Percentiles rank a stretch among this genome's conserved stretches.
phyloP scores from a whole-genome alignment of 2,888 invertebrate species.

The Cataglyphis albicans region DNA sequence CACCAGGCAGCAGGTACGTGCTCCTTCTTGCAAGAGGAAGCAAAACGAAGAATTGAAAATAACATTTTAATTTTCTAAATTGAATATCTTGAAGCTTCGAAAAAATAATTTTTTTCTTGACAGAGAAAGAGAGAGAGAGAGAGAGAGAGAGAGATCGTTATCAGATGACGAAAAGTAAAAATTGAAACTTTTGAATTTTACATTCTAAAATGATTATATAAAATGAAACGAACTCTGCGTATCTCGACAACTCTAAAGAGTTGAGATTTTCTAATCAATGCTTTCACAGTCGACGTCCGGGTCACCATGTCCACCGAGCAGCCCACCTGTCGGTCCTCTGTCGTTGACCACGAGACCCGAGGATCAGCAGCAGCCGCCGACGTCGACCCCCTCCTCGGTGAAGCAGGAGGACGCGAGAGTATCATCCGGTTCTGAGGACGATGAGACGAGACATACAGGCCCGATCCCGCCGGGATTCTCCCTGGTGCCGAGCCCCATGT shows the following conservation, averaged over 20 bases:
- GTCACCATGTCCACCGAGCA: slow-evolving; percentile 83
- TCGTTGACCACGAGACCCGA: slow-evolving; percentile 84
- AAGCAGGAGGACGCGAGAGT: slow-evolving; percentile 83
- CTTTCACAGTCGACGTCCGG: slow-evolving; percentile 82
- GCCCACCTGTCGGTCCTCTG: slow-evolving; percentile 83
- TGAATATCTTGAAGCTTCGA: neutral
- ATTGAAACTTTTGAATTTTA: neutral
- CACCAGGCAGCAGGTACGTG: slow-evolving; percentile 84
- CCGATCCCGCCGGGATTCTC: slow-evolving; percentile 90
- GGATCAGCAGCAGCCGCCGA: slow-evolving; percentile 82
- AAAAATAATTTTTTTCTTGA: neutral
- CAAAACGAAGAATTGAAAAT: neutral
- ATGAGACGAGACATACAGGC: slow-evolving; percentile 87
- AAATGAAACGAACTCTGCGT: neutral
- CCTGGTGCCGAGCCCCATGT: slow-evolving; percentile 95
- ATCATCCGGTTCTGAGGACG: slow-evolving; percentile 87
- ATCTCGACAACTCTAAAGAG: neutral
- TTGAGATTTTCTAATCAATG: neutral
- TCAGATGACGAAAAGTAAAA: neutral
- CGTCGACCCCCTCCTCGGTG: slow-evolving; percentile 80
- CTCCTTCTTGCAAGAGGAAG: neutral
- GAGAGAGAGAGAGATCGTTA: neutral
- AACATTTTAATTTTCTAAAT: neutral
- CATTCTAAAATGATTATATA: neutral
- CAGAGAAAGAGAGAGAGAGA: neutral